These are phyloP conservation scores for Acyrthosiphon pisum DNA, from an alignment of 1,140 invertebrate genomes.

Conservation along the genomic window DNA sequence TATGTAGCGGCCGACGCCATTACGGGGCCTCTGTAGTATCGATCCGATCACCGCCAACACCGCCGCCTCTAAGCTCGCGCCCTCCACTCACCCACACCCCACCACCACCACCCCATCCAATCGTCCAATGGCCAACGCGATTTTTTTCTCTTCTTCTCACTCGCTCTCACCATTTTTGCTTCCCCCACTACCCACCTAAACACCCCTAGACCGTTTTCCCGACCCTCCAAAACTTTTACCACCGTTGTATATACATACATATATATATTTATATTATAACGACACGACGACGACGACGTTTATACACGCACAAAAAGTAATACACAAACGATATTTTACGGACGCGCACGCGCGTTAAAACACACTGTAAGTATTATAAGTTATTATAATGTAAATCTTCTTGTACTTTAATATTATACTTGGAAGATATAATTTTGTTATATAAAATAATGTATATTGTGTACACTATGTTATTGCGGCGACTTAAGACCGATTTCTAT, in stretches of 20 bases:
- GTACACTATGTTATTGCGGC: background rate
- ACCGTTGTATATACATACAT: background rate
- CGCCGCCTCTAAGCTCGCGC: background rate
- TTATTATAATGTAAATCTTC: background rate
- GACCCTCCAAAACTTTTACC: conserved; percentile 32
- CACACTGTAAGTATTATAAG: background rate
- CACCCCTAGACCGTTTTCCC: background rate
- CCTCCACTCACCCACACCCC: conserved; percentile 14
- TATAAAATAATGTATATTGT: background rate
- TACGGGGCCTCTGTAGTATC: conserved; percentile 37
- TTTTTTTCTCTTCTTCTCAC: background rate
- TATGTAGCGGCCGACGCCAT: conserved; percentile 36
- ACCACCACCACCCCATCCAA: background rate
- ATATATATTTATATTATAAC: background rate
- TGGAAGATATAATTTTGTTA: background rate
- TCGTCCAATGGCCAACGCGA: conserved; percentile 44
- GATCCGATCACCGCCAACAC: conserved; percentile 29
- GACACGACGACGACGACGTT: background rate
- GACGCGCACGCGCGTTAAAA: background rate
- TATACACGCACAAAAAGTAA: background rate
- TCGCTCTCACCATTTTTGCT: background rate
- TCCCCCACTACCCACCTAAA: background rate
- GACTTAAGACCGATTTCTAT: no score
- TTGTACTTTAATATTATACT: background rate
- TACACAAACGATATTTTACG: background rate